Conservation (phyloP, 2,113 vertebrate species). For the Helogale parvula region DNA sequence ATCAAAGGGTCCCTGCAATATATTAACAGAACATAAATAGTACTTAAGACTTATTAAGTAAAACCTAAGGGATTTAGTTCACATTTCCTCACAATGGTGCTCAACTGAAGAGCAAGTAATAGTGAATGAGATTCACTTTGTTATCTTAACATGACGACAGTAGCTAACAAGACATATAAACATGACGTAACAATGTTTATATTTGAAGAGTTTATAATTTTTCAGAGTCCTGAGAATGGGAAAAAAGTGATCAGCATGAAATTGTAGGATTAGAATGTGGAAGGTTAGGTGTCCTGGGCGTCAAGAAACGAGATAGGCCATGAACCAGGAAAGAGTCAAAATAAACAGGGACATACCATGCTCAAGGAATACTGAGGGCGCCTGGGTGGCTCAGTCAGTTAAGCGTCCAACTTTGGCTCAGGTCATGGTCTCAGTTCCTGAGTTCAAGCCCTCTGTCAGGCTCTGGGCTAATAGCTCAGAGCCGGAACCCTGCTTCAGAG, state of each 20-base stretch:
- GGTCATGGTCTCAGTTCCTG: too few relatives aligned
- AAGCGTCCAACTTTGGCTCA: too few relatives aligned
- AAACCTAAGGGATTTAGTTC: neutral
- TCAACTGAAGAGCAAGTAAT: neutral
- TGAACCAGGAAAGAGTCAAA: neutral
- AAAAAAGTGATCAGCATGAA: neutral
- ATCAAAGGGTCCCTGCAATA: neutral
- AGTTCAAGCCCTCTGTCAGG: too few relatives aligned
- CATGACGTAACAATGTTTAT: neutral
- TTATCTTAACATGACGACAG: neutral
- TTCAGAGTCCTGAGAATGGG: neutral
- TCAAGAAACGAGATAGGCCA: neutral
- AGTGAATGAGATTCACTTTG: neutral
- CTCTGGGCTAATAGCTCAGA: too few relatives aligned
- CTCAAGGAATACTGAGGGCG: neutral
- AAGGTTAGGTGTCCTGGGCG: too few relatives aligned
- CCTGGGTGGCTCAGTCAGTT: too few relatives aligned
- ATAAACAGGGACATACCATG: neutral
- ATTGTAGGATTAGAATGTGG: neutral
- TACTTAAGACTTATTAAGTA: neutral
- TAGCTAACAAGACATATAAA: neutral
- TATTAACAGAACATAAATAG: neutral
- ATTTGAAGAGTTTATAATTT: neutral
- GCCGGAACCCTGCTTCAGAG: too few relatives aligned
- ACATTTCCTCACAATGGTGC: neutral